phyloP scores from a whole-genome alignment of 2,888 invertebrate genomes.

The Folsomia manolachei region DNA sequence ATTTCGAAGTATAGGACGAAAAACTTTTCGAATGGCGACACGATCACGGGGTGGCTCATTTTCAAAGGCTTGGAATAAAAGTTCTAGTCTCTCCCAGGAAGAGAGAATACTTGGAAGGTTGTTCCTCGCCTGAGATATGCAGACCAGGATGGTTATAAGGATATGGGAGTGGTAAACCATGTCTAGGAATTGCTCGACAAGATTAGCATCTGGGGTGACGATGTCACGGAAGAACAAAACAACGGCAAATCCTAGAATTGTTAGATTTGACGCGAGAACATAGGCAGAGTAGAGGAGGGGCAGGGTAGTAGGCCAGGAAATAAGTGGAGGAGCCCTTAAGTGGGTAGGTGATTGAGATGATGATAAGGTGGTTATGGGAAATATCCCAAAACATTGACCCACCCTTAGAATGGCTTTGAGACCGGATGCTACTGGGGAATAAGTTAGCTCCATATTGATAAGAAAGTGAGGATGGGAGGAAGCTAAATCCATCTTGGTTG shows the following conservation, averaged over 20 bases:
- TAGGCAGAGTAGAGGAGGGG: background rate
- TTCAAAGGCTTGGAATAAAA: background rate
- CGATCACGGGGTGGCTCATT: background rate
- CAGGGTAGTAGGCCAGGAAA: background rate
- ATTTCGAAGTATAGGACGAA: no score
- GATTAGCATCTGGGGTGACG: background rate
- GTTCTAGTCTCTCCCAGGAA: constrained; percentile 12
- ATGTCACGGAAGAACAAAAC: constrained; percentile 21
- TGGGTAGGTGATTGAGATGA: background rate
- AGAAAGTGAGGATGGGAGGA: no score
- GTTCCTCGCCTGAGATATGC: constrained; percentile 15
- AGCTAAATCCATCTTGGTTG: no score
- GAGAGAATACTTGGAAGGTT: constrained; percentile 15
- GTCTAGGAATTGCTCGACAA: constrained; percentile 29
- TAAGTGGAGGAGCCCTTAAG: background rate
- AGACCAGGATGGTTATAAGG: constrained; percentile 11
- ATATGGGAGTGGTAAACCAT: constrained; percentile 31
- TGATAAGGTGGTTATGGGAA: background rate
- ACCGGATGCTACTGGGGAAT: background rate
- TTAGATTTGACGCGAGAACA: background rate
- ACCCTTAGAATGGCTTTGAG: background rate
- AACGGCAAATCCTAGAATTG: constrained; percentile 23
- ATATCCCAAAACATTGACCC: background rate
- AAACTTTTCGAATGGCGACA: background rate
- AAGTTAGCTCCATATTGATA: no score